phyloP scores from a whole-genome alignment of 2,113 vertebrate genomes.

The Isurus oxyrinchus region DNA sequence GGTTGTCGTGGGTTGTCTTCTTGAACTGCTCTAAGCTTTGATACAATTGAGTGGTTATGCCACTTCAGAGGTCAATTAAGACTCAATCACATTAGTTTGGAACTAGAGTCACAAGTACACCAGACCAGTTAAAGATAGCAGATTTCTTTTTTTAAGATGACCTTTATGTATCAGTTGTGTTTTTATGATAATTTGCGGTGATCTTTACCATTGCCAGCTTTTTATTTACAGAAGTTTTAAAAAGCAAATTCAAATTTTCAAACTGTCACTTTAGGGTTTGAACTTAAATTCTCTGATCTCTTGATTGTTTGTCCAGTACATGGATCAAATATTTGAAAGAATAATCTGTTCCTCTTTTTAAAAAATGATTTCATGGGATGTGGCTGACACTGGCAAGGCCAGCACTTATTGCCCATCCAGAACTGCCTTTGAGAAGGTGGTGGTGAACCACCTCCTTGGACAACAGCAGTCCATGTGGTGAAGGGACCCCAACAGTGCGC shows the following conservation, averaged over 20 bases:
- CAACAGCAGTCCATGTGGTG: too few species aligned
- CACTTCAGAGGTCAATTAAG: background rate
- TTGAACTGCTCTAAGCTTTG: background rate
- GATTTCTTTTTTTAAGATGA: background rate
- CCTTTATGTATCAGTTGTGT: background rate
- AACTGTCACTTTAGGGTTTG: background rate
- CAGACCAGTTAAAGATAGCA: background rate
- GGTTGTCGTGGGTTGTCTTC: background rate
- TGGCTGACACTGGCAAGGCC: background rate
- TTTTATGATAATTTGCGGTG: background rate
- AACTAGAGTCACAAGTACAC: background rate
- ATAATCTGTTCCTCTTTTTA: background rate
- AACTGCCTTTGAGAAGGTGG: too few species aligned
- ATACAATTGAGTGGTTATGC: background rate
- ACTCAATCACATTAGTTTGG: background rate
- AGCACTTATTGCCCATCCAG: too few species aligned
- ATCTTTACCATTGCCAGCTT: background rate
- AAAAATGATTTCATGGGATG: background rate
- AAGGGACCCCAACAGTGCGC: too few species aligned
- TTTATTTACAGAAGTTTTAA: background rate
- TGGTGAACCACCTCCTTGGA: too few species aligned
- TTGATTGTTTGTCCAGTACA: background rate
- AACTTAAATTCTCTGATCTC: background rate
- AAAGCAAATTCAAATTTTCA: background rate
- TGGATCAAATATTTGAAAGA: background rate